Percentiles rank a stretch among this genome's conserved stretches.
phyloP scores from a whole-genome alignment of 2,113 vertebrate genomes.

The Ictidomys tridecemlineatus region DNA sequence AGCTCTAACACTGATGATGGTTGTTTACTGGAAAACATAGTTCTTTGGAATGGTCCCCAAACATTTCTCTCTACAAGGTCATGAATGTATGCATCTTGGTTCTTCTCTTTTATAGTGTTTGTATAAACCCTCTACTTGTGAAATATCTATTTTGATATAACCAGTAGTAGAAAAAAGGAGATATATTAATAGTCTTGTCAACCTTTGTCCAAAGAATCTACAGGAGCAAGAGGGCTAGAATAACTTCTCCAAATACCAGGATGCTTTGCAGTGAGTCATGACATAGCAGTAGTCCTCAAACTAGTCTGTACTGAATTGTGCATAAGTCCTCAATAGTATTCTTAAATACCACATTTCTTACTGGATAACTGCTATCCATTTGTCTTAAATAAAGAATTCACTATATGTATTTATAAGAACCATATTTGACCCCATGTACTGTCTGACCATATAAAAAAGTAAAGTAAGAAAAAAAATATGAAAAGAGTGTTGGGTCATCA shows the following conservation, averaged over 20 bases:
- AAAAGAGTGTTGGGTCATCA: neutral
- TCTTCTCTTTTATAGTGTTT: neutral
- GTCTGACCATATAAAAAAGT: neutral
- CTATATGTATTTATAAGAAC: neutral
- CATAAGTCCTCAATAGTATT: slow-evolving; percentile 29
- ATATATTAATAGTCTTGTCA: slow-evolving; percentile 19
- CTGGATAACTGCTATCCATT: neutral
- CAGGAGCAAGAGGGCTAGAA: slow-evolving; percentile 13
- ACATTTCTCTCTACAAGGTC: neutral
- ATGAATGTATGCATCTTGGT: neutral
- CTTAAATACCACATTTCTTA: slow-evolving; percentile 52
- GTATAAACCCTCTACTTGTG: neutral
- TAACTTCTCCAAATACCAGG: neutral
- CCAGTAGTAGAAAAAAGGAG: neutral
- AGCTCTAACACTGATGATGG: neutral
- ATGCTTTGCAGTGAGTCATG: neutral
- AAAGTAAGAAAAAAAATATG: neutral
- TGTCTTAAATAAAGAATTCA: slow-evolving; percentile 45
- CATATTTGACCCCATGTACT: slow-evolving; percentile 29
- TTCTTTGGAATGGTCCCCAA: neutral
- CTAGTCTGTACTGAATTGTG: neutral
- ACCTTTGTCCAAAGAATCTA: slow-evolving; percentile 44
- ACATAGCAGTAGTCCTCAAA: neutral
- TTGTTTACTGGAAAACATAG: neutral
- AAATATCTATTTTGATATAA: slow-evolving; percentile 57